Evolutionary conservation across 2,113 vertebrate species (phyloP).

Genomic region (Prionailurus viverrinus): DNA sequence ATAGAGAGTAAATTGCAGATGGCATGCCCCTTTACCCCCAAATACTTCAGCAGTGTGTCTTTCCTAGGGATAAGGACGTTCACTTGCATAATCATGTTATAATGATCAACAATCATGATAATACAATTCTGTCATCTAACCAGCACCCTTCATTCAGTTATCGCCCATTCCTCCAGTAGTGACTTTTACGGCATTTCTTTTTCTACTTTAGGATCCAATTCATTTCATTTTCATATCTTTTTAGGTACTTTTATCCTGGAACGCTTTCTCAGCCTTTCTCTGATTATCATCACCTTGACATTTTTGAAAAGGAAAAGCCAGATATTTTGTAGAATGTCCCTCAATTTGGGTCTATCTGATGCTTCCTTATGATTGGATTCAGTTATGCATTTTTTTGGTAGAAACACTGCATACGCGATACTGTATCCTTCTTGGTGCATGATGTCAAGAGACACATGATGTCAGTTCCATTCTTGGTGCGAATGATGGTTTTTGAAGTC

Average conservation of each 20-base stretch:
- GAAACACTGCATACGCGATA: not conserved
- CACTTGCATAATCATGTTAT: not conserved
- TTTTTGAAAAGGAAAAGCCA: too few relatives aligned
- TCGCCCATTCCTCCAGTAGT: not conserved
- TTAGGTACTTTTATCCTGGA: too few relatives aligned
- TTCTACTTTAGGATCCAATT: too few relatives aligned
- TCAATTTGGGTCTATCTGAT: not conserved
- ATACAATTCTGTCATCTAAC: not conserved
- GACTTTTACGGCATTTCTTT: not conserved
- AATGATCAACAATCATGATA: not conserved
- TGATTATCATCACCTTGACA: too few relatives aligned
- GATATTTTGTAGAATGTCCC: too few relatives aligned
- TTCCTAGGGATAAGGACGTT: not conserved
- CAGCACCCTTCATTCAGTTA: not conserved
- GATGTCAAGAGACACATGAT: not conserved
- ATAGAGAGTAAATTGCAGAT: not conserved
- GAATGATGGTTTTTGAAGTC: not conserved
- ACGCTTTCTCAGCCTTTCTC: too few relatives aligned
- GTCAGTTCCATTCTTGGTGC: not conserved
- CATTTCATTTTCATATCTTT: too few relatives aligned
- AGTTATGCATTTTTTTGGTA: not conserved
- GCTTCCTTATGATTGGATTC: slow-evolving; percentile 6
- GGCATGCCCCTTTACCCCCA: not conserved
- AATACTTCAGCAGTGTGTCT: not conserved
- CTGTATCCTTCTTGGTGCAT: not conserved